Evolutionary conservation across 2,888 invertebrate genomes (phyloP).

Genomic region (Carpatolechia fugitivella): DNA sequence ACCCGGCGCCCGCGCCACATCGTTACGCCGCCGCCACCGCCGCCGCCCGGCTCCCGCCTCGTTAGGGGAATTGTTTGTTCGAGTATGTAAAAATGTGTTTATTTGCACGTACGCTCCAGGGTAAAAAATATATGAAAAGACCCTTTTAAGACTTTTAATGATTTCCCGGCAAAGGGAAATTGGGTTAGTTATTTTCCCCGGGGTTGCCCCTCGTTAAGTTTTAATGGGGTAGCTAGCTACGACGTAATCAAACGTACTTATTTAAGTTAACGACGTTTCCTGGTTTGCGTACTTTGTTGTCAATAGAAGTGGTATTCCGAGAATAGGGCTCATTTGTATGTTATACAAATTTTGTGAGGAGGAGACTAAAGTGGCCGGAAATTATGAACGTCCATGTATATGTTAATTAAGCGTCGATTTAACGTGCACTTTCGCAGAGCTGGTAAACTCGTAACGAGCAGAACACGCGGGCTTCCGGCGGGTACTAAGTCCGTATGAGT

Average conservation of each 20-base stretch:
- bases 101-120: constrained; percentile 78
- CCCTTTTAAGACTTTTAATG: constrained; percentile 80
- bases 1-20: neutral
- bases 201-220: constrained; percentile 79
- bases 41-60: constrained; percentile 59
- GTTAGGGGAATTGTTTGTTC: constrained; percentile 78
- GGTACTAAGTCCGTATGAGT: constrained; percentile 54
- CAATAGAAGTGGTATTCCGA: constrained; percentile 52
- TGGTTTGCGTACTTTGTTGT: constrained; percentile 64
- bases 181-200: constrained; percentile 79
- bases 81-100: constrained; percentile 80
- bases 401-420: constrained; percentile 29
- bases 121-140: constrained; percentile 78
- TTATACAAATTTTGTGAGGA: neutral
- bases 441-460: constrained; percentile 40
- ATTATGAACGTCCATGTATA: neutral
- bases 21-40: constrained; percentile 21
- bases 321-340: neutral
- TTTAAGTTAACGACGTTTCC: constrained; percentile 76
- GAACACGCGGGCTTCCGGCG: constrained; percentile 10
- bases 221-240: constrained; percentile 78
- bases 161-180: constrained; percentile 80
- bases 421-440: constrained; percentile 48
- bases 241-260: constrained; percentile 78
- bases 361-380: neutral